Evolutionary conservation across 1,140 invertebrate genomes (phyloP).

Genomic region (Rhopalosiphum maidis): DNA sequence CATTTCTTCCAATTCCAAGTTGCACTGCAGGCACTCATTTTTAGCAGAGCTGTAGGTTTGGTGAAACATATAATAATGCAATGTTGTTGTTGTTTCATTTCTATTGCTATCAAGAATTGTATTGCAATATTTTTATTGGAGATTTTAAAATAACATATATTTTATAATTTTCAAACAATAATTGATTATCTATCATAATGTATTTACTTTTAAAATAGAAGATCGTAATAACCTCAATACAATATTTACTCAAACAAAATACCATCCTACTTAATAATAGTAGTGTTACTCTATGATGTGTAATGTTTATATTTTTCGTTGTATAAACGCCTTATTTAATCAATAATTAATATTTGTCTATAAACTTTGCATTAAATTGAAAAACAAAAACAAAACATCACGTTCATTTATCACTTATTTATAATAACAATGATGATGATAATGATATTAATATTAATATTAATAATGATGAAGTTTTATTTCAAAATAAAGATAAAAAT

Average conservation of each 20-base stretch:
- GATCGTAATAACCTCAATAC: neutral
- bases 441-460: neutral
- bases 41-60: neutral
- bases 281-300: neutral
- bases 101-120: neutral
- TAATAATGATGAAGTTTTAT: neutral
- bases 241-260: neutral
- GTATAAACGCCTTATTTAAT: neutral
- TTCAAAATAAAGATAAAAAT: neutral
- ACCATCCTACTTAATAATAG: neutral
- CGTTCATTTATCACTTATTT: neutral
- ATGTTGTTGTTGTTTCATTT: neutral
- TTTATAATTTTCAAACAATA: neutral
- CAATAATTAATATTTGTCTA: neutral
- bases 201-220: neutral
- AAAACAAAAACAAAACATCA: neutral
- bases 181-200: neutral
- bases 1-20: neutral
- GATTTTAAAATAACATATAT: neutral
- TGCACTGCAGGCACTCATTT: neutral
- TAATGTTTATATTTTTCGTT: neutral
- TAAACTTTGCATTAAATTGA: neutral
- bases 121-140: neutral
- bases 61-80: constrained; percentile 7
- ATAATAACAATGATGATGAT: neutral